These are phyloP conservation scores for Pinctada fucata DNA, from an alignment of 2,888 invertebrate genomes.

Conservation along the genomic window DNA sequence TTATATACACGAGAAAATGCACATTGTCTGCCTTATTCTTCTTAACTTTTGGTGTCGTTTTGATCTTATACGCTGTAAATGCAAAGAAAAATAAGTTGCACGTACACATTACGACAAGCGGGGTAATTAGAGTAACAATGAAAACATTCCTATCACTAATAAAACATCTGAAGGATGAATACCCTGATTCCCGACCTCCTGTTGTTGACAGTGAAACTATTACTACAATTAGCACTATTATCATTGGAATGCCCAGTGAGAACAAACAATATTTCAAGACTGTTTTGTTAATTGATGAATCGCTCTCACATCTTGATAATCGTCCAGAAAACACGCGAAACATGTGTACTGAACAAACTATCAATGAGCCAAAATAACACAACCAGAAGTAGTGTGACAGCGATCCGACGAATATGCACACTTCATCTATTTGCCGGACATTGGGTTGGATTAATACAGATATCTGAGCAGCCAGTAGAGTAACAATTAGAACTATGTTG, in stretches of 20 bases:
- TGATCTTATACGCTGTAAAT: slow-evolving; percentile 36
- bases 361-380: slow-evolving; percentile 22
- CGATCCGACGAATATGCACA: slow-evolving; percentile 16
- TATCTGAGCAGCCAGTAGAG: slow-evolving; percentile 27
- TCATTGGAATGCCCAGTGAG: slow-evolving; percentile 14
- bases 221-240: slow-evolving; percentile 11
- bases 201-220: neutral
- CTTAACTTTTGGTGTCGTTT: slow-evolving; percentile 38
- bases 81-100: slow-evolving; percentile 30
- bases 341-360: slow-evolving; percentile 39
- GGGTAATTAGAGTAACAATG: slow-evolving; percentile 26
- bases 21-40: slow-evolving; percentile 41
- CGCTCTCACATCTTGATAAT: neutral
- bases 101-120: slow-evolving; percentile 25
- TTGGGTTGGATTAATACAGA: slow-evolving; percentile 1
- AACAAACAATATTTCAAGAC: slow-evolving; percentile 9
- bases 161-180: slow-evolving; percentile 25
- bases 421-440: neutral
- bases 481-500: slow-evolving; percentile 33
- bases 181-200: slow-evolving; percentile 4
- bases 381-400: slow-evolving; percentile 35
- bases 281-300: slow-evolving; percentile 8
- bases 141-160: slow-evolving; percentile 14
- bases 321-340: slow-evolving; percentile 30
- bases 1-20: slow-evolving; percentile 55